Base-by-base conservation (phyloP, 2,888 invertebrate species). In the Pediacus dermestoides region DNA sequence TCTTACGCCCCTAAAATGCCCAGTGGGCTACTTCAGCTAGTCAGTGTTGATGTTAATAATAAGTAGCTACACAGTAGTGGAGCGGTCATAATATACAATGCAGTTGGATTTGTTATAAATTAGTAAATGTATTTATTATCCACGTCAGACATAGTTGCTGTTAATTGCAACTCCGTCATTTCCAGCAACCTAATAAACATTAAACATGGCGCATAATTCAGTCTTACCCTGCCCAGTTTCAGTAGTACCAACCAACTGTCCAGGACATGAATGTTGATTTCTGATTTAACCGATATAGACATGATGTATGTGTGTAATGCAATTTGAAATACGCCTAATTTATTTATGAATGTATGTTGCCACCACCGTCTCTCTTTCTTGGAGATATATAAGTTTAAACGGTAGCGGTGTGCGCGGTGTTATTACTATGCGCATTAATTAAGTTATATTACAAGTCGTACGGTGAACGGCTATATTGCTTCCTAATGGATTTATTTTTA, bases 121-220 rank as follows among this genome's bases (percentile, higher is more conserved):
- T 61, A 61, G 52, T 50, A 53, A 58, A 58, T 61, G 58, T 61
- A 63, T 63, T 61, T 64, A 66, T 65, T 65, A 67, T 66, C 63
- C 64, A 64, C 63, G 64, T 66, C 64, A 64, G 62, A 58, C 63
- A 62, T 61, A 59, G 59, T 57, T 60, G 63, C 60, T 55, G 64
- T 65, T 66, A 66, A 66, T 66, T 66, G 63, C 64, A 58, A 56
- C 62, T 61, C 62, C 63, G 65, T 66, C 64, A 67, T 65, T 63
- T 58, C 63, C 66, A 64, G 62, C 61, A 58, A 61, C 61, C 66
- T 66, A 67, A 67, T 67, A 67, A 66, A 67, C 67, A 67, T 67
- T 66, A 64, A 66, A 66, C 66, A 66, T 63, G 59, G 60, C 61
- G 64, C 63, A 66, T 66, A 65, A 66, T 66, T 66, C 62, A 66